A percentile compares a stretch with the other conserved stretches of the same genome.
Conservation (phyloP, 2,888 invertebrate species). For the Lymantria dispar region DNA sequence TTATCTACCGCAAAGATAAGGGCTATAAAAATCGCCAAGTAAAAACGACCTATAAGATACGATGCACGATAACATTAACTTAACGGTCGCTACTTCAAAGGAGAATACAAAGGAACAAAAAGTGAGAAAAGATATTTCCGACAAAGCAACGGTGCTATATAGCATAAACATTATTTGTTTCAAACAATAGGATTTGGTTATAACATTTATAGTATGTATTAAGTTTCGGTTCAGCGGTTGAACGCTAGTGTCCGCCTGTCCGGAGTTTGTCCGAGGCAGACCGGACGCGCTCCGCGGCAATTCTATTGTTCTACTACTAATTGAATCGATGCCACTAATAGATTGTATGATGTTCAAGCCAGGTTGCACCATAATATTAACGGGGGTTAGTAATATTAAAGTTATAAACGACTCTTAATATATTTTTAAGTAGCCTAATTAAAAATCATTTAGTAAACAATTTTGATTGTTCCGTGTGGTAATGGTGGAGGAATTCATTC, state of each 20-base stretch:
- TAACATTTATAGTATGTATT: constrained; percentile 26
- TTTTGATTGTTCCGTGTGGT: too few species aligned
- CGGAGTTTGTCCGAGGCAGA: background rate
- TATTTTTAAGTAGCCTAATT: too few species aligned
- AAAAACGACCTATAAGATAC: background rate
- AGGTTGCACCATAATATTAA: constrained; percentile 9
- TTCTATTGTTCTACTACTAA: constrained; percentile 73
- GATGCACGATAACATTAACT: background rate
- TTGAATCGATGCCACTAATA: constrained; percentile 79
- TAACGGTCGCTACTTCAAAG: background rate
- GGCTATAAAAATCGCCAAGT: too few species aligned
- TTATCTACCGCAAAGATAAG: too few species aligned
- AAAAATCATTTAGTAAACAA: too few species aligned
- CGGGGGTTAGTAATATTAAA: background rate
- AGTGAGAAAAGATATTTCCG: background rate
- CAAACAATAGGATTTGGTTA: constrained; percentile 34
- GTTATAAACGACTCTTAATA: too few species aligned
- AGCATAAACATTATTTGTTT: constrained; percentile 19
- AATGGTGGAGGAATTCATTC: too few species aligned
- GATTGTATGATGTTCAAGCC: constrained; percentile 43
- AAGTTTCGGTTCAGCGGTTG: constrained; percentile 22
- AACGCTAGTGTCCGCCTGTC: constrained; percentile 7
- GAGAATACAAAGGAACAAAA: background rate
- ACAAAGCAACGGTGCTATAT: constrained; percentile 11
- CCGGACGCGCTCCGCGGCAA: constrained; percentile 32